Percentiles rank a stretch among this genome's conserved stretches.
Conservation (phyloP, 1,140 invertebrate genomes). For the Bombyx mori region ASM3026992v2 NC_085114.1:1096001-1096500, state of each 20-base stretch:
- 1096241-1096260: background rate
- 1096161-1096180: constrained; percentile 10
- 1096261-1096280: background rate
- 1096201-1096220: constrained; percentile 7
- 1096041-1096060: constrained; percentile 7
- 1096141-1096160: constrained; percentile 10
- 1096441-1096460: constrained; percentile 1
- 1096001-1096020: constrained; percentile 2
- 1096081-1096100: constrained; percentile 12
- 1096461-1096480: constrained; percentile 2
- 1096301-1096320: background rate
- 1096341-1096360: background rate
- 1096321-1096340: constrained; percentile 5
- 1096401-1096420: background rate
- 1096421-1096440: background rate
- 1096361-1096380: background rate
- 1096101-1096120: constrained; percentile 5
- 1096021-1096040: constrained; percentile 9
- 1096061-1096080: constrained; percentile 6
- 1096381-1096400: background rate
- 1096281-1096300: background rate
- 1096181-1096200: constrained; percentile 4
- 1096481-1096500: constrained; percentile 1
- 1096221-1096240: constrained; percentile 5
- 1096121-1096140: constrained; percentile 5